Conservation (phyloP, 2,888 invertebrate genomes). For the Pterostichus niger region DNA sequence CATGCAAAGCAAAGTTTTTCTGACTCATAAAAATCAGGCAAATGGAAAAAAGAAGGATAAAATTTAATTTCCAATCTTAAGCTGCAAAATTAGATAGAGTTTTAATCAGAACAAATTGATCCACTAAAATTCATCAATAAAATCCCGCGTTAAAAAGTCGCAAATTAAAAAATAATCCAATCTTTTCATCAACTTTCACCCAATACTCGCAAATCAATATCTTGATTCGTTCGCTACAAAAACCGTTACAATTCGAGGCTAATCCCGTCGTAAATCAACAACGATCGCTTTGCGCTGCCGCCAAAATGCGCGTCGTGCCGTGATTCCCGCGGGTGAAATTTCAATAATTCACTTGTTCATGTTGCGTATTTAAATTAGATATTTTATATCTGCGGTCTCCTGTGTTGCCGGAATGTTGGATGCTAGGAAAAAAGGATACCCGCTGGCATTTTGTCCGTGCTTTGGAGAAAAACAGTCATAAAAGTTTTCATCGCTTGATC, state of each 20-base stretch:
- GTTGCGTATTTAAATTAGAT: slow-evolving; percentile 26
- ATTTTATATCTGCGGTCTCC: slow-evolving; percentile 23
- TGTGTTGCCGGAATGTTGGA: background rate
- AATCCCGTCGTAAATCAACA: slow-evolving; percentile 17
- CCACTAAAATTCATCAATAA: background rate
- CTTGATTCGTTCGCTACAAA: background rate
- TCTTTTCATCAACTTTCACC: slow-evolving; percentile 13
- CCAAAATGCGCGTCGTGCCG: background rate
- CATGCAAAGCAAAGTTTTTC: too few species aligned
- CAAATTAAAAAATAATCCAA: slow-evolving; percentile 29
- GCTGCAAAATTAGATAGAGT: too few species aligned
- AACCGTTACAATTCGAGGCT: slow-evolving; percentile 15
- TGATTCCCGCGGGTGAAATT: slow-evolving; percentile 5
- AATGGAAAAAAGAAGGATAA: too few species aligned
- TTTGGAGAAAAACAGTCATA: background rate
- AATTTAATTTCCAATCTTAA: too few species aligned
- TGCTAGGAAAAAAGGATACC: background rate
- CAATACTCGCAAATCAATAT: slow-evolving; percentile 22
- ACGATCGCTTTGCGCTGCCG: slow-evolving; percentile 6
- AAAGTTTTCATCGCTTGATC: background rate
- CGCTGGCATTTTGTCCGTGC: background rate
- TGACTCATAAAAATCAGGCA: background rate
- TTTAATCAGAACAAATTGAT: background rate
- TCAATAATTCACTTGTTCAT: slow-evolving; percentile 32
- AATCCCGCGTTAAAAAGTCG: background rate